Evolutionary conservation across 1,140 invertebrate species (phyloP).

Genomic region (Drosophila kanapiae): DNA sequence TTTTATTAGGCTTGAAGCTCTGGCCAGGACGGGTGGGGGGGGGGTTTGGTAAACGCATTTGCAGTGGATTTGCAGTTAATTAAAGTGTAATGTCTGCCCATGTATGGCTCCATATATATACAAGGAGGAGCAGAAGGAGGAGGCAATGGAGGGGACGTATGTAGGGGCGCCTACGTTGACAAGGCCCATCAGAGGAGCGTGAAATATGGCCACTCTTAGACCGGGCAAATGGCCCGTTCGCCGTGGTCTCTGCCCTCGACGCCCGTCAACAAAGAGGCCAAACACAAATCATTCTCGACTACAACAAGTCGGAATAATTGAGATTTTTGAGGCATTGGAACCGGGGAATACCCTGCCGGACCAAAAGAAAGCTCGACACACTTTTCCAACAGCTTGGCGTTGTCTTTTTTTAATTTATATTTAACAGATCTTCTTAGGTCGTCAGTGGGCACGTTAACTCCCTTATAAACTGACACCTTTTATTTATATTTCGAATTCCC

Average conservation of each 20-base stretch:
- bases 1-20: slow-evolving; percentile 58
- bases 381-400: not conserved
- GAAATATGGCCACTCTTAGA: slow-evolving; percentile 63
- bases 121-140: not conserved
- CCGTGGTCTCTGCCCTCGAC: slow-evolving; percentile 38
- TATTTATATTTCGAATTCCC: no score
- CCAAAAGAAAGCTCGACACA: not conserved
- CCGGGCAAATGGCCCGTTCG: slow-evolving; percentile 56
- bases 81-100: slow-evolving; percentile 62
- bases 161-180: slow-evolving; percentile 44
- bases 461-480: no score
- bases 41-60: slow-evolving; percentile 55
- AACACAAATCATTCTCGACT: slow-evolving; percentile 47
- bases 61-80: slow-evolving; percentile 60
- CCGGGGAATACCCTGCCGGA: not conserved
- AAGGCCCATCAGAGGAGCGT: slow-evolving; percentile 67
- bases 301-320: slow-evolving; percentile 31
- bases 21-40: no score
- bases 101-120: not conserved
- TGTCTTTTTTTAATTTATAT: no score
- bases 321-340: not conserved
- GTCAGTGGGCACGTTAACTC: not conserved
- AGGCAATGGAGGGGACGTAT: no score
- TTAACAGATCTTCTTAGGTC: not conserved
- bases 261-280: slow-evolving; percentile 53